phyloP scores from a whole-genome alignment of 1,140 invertebrate genomes.

The Dendrolimus punctatus region DNA sequence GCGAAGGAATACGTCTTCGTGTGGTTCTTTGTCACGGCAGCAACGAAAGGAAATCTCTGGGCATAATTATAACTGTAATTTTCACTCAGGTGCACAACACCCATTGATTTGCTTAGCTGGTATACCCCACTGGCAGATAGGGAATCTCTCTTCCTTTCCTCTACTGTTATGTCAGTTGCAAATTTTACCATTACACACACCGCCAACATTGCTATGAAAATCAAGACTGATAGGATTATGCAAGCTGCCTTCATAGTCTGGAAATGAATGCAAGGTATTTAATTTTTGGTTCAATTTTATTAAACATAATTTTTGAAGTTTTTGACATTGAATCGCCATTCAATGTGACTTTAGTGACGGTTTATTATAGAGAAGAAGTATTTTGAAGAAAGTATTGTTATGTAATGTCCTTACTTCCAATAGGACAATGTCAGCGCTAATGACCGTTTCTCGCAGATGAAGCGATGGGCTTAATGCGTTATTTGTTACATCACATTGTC shows the following conservation, averaged over 20 bases:
- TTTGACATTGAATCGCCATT: too few relatives aligned
- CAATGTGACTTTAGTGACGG: too few relatives aligned
- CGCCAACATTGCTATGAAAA: slow-evolving; percentile 46
- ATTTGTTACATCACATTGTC: too few relatives aligned
- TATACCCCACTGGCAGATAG: slow-evolving; percentile 18
- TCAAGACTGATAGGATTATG: slow-evolving; percentile 37
- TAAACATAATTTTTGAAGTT: background rate
- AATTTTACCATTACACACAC: slow-evolving; percentile 60
- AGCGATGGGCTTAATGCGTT: too few relatives aligned
- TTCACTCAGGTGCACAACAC: slow-evolving; percentile 2
- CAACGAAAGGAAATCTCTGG: slow-evolving; percentile 13
- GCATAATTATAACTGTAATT: background rate
- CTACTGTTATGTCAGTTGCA: slow-evolving; percentile 49
- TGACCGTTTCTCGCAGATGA: too few relatives aligned
- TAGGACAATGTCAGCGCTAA: too few relatives aligned
- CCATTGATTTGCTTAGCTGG: slow-evolving; percentile 21
- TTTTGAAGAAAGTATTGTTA: too few relatives aligned
- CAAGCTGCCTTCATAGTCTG: slow-evolving; percentile 44
- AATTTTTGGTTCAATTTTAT: slow-evolving; percentile 1
- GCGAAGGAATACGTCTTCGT: slow-evolving; percentile 34
- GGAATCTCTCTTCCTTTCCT: slow-evolving; percentile 40
- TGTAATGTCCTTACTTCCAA: too few relatives aligned
- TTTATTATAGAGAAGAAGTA: too few relatives aligned
- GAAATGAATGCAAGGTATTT: background rate
- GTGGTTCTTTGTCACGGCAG: slow-evolving; percentile 25